These are phyloP conservation scores for Phataginus tricuspis DNA, from an alignment of 2,797 vertebrate species.

Conservation along the genomic window DNA sequence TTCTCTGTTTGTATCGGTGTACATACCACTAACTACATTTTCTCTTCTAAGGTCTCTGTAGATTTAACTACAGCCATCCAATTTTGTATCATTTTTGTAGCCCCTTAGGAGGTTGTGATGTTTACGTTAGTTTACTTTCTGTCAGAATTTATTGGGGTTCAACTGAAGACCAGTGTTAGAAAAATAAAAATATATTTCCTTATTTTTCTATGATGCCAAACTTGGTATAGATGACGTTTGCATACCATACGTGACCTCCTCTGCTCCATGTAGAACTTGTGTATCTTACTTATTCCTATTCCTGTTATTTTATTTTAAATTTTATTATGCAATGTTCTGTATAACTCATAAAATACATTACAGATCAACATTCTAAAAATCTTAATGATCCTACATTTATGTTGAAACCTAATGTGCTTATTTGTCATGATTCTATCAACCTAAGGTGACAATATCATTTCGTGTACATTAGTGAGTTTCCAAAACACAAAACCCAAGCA, in stretches of 20 bases:
- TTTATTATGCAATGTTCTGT: neutral
- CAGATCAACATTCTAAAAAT: neutral
- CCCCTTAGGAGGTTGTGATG: no score
- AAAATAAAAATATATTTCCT: neutral
- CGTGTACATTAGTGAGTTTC: neutral
- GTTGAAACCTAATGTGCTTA: neutral
- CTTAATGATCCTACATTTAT: neutral
- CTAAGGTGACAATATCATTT: neutral
- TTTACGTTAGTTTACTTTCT: conserved; percentile 19
- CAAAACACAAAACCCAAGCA: neutral
- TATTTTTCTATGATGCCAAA: neutral
- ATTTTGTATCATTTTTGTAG: neutral
- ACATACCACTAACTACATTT: neutral
- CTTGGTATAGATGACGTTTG: neutral
- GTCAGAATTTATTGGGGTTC: neutral
- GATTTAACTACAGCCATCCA: neutral
- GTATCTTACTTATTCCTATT: neutral
- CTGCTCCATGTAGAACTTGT: neutral
- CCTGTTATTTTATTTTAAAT: neutral
- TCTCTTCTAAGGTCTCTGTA: neutral
- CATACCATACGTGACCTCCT: neutral
- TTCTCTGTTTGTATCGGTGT: conserved; percentile 17
- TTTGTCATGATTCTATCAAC: neutral
- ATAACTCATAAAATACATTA: neutral
- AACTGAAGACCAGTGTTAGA: neutral